Evolutionary conservation across 2,888 invertebrate genomes (phyloP), one percentile per base, ranked within the genome.

Genomic region (Volucella inanis): DNA sequence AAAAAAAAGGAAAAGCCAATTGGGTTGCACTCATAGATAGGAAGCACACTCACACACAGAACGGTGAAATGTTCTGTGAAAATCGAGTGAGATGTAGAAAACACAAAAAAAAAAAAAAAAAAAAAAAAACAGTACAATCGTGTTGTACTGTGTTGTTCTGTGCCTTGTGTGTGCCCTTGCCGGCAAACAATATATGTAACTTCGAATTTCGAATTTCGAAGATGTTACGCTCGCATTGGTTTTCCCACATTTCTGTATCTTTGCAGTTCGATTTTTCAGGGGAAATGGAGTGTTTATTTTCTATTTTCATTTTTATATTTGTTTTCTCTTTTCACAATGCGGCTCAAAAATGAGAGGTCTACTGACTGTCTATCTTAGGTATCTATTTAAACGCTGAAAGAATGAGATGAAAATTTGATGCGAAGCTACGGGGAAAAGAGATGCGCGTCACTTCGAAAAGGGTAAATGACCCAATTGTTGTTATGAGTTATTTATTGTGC

Each of bases 391-490:
- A 59, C 50, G 43, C 68, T 39, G 49, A n/a, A 11, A 11, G 52
- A 52, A 18, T 4, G 11, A 3, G 68, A 68, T 39, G 61, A 22
- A 3, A 49, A 18, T 49, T 15, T 8, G 14, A 10, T 39, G 45
- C 54, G 15, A 39, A 39, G 10, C 12, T 47, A 22, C 10, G 15
- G 39, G 45, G 31, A 49, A 62, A 76, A 52, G 77, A 76, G 68
- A 47, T 50, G 59, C 11, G 45, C 54, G 14, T 22, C 45, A 55
- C 18, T 47, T 39, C 59, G 41, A 71, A 43, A 57, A 57, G 68
- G 77, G 77, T 77, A 68, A 70, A 70, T 77, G 77, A 77, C 77
- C 77, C 54, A 74, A 47, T 64, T 74, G 74, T 45, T 54, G 9
- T 15, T 47, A 39, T 55, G 18, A 74, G 31, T 22, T 22, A 50